phyloP scores from a whole-genome alignment of 2,888 invertebrate genomes.

The Platerodrilus igneus region DNA sequence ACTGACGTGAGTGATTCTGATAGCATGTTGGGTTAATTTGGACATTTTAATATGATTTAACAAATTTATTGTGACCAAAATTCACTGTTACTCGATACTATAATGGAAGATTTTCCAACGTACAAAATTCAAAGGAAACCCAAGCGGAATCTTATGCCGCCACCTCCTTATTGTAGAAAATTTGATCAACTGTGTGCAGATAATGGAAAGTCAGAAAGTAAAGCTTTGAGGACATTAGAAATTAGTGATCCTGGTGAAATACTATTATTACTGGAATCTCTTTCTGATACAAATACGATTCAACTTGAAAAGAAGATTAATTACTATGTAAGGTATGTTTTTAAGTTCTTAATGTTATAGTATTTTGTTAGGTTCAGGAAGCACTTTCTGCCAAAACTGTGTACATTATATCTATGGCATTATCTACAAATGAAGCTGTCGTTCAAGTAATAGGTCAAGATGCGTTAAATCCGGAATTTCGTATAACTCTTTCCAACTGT shows the following conservation, averaged over 20 bases:
- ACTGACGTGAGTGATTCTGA: too few relatives aligned
- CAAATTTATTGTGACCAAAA: too few relatives aligned
- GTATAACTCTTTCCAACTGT: slow-evolving; percentile 42
- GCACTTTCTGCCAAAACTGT: slow-evolving; percentile 21
- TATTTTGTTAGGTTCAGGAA: slow-evolving; percentile 10
- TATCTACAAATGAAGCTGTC: slow-evolving; percentile 55
- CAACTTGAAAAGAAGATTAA: slow-evolving; percentile 58
- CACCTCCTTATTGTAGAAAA: slow-evolving; percentile 35
- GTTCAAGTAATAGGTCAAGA: slow-evolving; percentile 56
- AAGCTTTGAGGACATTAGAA: slow-evolving; percentile 40
- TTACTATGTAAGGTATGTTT: slow-evolving; percentile 52
- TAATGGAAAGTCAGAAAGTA: slow-evolving; percentile 19
- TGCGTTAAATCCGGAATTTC: slow-evolving; percentile 50
- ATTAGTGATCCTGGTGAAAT: slow-evolving; percentile 56
- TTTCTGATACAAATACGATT: slow-evolving; percentile 50
- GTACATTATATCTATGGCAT: slow-evolving; percentile 54
- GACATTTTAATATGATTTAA: too few relatives aligned
- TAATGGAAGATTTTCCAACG: slow-evolving; percentile 30
- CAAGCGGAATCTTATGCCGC: slow-evolving; percentile 33
- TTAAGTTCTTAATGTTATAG: background rate
- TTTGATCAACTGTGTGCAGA: too few relatives aligned
- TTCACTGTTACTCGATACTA: slow-evolving; percentile 20
- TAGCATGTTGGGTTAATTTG: too few relatives aligned
- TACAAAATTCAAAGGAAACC: slow-evolving; percentile 31
- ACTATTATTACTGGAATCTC: slow-evolving; percentile 52